Base-by-base conservation (phyloP, 2,113 vertebrate species). In the Turdus rufiventris region DNA sequence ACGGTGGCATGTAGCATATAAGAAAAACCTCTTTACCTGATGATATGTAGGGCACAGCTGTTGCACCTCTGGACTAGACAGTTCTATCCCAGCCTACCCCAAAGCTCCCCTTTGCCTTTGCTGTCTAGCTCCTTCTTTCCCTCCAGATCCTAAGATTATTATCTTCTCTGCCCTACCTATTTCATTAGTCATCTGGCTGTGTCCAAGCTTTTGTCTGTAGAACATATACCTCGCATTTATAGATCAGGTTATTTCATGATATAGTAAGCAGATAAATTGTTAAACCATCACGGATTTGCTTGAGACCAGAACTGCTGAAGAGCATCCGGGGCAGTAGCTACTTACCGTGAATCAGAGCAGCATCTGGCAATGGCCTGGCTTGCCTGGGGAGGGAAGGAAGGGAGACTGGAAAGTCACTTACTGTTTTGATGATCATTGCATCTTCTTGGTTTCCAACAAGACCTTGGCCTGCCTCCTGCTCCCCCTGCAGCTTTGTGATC, bases 401-500 rank as follows among this genome's bases (percentile, higher is more conserved):
- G 16, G 58, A 82, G 62, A 8, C 47, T 73, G 88, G 78, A 47
- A 94, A 80, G 71, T 89, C 9, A 0, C n/a, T 89, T 40, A 9
- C 31, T 70, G 50, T 45, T 72, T 31, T 48, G 28, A 57, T 45
- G 85, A 57, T 57, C 40, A 5, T 71, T 6, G 2, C 6, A 1
- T 68, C 66, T 88, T 72, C 63, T 1, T 9, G 73, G 23, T 7
- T 53, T 80, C 47, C 7, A 3, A 7, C 8, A 29, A 53, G 73
- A 33, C 38, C 54, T 68, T 89, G 45, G 17, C 4, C 40, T 66
- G 48, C 81, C 94, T 96, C 47, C 74, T 95, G 78, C 91, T 76
- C 89, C 93, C 71, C 81, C 93, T 95, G 74, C 81, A 89, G 62
- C 67, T 58, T 60, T 75, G 62, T 70, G 54, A 15, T 40, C 58